Conservation (phyloP, 2,888 invertebrate species). For the Melanargia galathea region DNA sequence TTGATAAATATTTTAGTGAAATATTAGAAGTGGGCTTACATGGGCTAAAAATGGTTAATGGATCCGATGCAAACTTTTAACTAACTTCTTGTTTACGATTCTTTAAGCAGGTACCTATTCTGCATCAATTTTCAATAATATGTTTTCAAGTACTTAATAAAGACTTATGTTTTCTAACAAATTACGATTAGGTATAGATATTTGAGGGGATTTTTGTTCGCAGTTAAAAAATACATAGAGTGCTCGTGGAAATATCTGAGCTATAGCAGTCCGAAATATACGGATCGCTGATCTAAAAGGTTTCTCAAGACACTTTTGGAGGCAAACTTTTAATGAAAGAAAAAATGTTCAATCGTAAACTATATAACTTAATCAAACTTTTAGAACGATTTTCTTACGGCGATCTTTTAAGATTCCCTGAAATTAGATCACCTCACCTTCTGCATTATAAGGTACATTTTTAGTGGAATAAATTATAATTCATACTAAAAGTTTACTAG, state of each 20-base stretch:
- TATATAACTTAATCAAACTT: conserved; percentile 5
- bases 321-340: conserved; percentile 9
- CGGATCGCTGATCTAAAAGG: not conserved
- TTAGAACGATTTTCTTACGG: not conserved
- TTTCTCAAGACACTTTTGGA: not conserved
- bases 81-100: not conserved
- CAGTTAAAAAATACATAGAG: no score
- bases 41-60: conserved; percentile 4
- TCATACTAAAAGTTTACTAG: no score
- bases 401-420: not conserved
- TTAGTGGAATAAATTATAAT: no score
- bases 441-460: not conserved
- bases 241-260: no score
- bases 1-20: conserved; percentile 13
- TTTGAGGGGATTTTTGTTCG: no score
- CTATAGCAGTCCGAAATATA: not conserved
- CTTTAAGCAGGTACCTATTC: no score
- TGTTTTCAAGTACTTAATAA: not conserved
- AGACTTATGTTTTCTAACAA: no score
- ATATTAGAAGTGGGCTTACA: conserved; percentile 9
- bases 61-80: not conserved
- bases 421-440: not conserved
- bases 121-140: not conserved
- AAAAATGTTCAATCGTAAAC: conserved; percentile 8
- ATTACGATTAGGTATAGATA: no score